phyloP scores from a whole-genome alignment of 2,797 vertebrate genomes.

The Erithacus rubecula region DNA sequence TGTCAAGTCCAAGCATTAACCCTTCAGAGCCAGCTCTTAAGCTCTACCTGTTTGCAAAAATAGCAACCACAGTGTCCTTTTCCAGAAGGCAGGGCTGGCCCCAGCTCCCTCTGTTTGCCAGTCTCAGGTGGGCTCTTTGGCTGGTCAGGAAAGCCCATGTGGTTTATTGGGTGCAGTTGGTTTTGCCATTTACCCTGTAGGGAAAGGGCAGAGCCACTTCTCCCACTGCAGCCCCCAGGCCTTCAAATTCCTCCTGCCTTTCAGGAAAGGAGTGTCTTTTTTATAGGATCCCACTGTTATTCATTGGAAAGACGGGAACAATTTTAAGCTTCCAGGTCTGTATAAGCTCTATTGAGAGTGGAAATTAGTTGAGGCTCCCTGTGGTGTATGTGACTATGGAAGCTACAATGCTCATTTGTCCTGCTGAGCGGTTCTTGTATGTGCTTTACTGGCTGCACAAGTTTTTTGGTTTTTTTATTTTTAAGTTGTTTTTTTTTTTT shows the following conservation, averaged over 20 bases:
- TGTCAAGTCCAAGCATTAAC: slow-evolving; percentile 16
- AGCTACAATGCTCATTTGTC: slow-evolving; percentile 69
- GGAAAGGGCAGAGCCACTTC: background rate
- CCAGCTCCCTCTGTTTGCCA: rapidly evolving
- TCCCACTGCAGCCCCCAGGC: background rate
- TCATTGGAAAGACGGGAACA: slow-evolving; percentile 57
- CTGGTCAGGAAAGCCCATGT: background rate
- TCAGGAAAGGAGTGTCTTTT: slow-evolving; percentile 42
- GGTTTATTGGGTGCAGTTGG: background rate
- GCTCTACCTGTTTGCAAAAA: background rate
- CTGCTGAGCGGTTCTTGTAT: slow-evolving; percentile 55
- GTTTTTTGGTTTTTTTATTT: background rate
- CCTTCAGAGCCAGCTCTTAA: background rate
- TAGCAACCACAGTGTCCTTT: rapidly evolving
- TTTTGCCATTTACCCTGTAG: background rate
- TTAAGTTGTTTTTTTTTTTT: background rate
- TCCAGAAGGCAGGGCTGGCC: background rate
- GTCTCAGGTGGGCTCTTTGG: background rate
- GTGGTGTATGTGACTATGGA: slow-evolving; percentile 61
- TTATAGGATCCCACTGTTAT: slow-evolving; percentile 42
- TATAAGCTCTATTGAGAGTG: slow-evolving; percentile 68
- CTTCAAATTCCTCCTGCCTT: slow-evolving; percentile 31
- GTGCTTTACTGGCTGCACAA: slow-evolving; percentile 56
- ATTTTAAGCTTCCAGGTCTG: slow-evolving; percentile 69
- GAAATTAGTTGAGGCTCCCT: slow-evolving; percentile 69